phyloP scores from a whole-genome alignment of 2,113 vertebrate genomes.

The Albula goreensis region DNA sequence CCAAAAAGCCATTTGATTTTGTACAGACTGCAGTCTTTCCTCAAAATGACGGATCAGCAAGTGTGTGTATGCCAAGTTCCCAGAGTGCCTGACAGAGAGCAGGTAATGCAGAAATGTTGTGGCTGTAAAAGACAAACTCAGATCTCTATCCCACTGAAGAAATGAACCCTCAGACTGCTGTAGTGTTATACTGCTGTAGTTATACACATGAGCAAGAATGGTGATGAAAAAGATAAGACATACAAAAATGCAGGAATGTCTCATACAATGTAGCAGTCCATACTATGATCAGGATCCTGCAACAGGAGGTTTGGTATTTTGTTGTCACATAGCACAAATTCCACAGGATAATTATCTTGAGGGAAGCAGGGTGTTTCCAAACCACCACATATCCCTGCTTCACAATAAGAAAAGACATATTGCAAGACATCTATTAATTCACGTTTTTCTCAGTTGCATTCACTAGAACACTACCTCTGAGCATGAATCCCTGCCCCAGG shows the following conservation, averaged over 20 bases:
- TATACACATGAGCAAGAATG: background rate
- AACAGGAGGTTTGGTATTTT: background rate
- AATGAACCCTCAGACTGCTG: background rate
- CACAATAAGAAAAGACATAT: background rate
- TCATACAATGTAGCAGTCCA: background rate
- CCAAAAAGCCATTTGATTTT: background rate
- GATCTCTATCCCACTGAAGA: background rate
- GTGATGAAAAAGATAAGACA: background rate
- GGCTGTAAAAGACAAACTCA: background rate
- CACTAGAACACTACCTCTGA: background rate
- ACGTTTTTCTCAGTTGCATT: background rate
- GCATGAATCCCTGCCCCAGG: background rate
- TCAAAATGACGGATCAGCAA: conserved; percentile 19
- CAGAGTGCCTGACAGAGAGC: conserved; percentile 18
- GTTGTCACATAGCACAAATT: background rate
- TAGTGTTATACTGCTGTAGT: background rate
- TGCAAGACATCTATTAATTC: background rate
- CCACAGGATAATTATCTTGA: background rate
- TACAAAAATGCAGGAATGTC: background rate
- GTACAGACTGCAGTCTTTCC: conserved; percentile 17
- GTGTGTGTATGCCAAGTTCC: conserved; percentile 11
- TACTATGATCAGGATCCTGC: no score
- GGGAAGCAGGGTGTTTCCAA: background rate
- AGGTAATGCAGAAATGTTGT: background rate
- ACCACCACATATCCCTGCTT: background rate